Evolutionary conservation across 64 coral and sea anemone species (phyloP).

Genomic region (Trachythela sp.): DNA sequence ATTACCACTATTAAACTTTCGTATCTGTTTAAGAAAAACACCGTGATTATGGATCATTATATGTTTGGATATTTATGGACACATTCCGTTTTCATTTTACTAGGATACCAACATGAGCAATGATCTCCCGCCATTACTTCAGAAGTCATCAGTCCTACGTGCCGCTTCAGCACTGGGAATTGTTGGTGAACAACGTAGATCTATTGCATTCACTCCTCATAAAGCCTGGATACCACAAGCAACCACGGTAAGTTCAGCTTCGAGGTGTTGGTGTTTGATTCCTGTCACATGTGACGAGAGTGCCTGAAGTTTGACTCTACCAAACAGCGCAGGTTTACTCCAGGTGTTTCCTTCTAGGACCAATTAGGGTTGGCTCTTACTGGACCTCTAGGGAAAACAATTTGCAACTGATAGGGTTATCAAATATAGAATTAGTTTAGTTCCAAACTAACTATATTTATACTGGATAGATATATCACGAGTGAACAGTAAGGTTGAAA

Average conservation of each 20-base stretch:
- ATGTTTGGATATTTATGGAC: background rate
- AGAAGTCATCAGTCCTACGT: constrained; percentile 90
- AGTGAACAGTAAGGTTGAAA: too few relatives aligned
- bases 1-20: background rate
- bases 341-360: too few relatives aligned
- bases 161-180: constrained; percentile 91
- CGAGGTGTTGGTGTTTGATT: too few relatives aligned
- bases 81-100: background rate
- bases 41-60: background rate
- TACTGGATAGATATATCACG: too few relatives aligned
- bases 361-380: too few relatives aligned
- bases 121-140: constrained; percentile 20
- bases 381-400: too few relatives aligned
- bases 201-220: constrained; percentile 71
- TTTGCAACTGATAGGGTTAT: too few relatives aligned
- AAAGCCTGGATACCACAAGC: constrained; percentile 88
- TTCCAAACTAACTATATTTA: too few relatives aligned
- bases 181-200: constrained; percentile 74
- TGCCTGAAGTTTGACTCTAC: too few relatives aligned
- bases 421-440: too few relatives aligned
- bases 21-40: background rate
- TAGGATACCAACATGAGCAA: constrained; percentile 14
- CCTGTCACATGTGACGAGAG: too few relatives aligned
- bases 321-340: too few relatives aligned
- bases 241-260: constrained; percentile 64